Conservation (phyloP, 1,140 invertebrate genomes). For the Chelonus insularis region DNA sequence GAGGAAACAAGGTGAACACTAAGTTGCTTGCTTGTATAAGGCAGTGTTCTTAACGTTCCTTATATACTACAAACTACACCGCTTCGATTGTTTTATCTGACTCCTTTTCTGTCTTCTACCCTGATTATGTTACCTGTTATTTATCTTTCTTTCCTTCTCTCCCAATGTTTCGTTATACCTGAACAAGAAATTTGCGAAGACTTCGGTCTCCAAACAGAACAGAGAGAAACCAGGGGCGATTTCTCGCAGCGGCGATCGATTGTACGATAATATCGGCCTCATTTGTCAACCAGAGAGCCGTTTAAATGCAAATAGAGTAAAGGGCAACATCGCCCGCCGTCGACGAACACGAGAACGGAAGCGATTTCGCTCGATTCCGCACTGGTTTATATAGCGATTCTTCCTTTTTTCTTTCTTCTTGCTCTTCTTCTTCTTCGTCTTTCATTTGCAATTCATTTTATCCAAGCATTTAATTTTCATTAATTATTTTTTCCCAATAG, state of each 20-base stretch:
- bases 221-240: conserved; percentile 3
- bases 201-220: neutral
- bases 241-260: conserved; percentile 39
- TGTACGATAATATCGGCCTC: conserved; percentile 52
- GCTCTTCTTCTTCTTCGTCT: too few relatives aligned
- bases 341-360: conserved; percentile 15
- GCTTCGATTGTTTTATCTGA: conserved; percentile 8
- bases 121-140: neutral
- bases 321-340: conserved; percentile 16
- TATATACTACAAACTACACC: neutral
- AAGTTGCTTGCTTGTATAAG: neutral
- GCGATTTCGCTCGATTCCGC: neutral
- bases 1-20: neutral
- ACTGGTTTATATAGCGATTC: too few relatives aligned
- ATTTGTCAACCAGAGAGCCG: conserved; percentile 45
- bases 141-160: neutral
- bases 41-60: neutral
- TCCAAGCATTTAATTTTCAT: too few relatives aligned
- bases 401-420: too few relatives aligned
- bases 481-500: too few relatives aligned
- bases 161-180: neutral
- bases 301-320: conserved; percentile 48
- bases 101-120: neutral
- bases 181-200: neutral
- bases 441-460: too few relatives aligned